Evolutionary conservation across 1,140 invertebrate genomes (phyloP).

Genomic region (Megalopta genalis): DNA sequence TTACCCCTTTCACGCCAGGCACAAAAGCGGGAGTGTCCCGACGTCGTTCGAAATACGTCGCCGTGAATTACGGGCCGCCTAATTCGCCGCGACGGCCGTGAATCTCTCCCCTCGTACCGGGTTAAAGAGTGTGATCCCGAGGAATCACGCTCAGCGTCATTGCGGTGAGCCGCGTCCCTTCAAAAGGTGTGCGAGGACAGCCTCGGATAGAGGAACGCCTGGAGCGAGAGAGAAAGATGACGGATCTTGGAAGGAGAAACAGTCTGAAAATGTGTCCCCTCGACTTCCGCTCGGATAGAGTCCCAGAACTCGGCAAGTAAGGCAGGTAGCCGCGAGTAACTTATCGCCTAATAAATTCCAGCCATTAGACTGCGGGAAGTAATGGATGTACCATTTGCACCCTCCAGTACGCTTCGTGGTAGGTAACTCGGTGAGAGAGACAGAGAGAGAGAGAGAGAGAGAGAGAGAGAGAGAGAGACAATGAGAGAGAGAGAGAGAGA

Average conservation of each 20-base stretch:
- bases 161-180: conserved; percentile 50
- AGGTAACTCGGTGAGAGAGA: conserved; percentile 26
- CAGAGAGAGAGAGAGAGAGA: neutral
- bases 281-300: conserved; percentile 59
- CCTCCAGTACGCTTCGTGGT: conserved; percentile 58
- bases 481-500: neutral
- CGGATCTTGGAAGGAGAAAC: conserved; percentile 10
- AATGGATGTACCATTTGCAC: conserved; percentile 73
- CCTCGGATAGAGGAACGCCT: too few relatives aligned
- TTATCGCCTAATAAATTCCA: conserved; percentile 75
- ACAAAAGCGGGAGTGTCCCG: too few relatives aligned
- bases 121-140: conserved; percentile 47
- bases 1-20: neutral
- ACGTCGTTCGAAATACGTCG: conserved; percentile 14
- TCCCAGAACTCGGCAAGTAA: conserved; percentile 64
- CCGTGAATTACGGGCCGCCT: conserved; percentile 18
- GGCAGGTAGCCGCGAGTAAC: conserved; percentile 65
- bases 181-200: neutral
- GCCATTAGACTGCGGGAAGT: conserved; percentile 73
- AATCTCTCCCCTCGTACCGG: conserved; percentile 38
- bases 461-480: neutral
- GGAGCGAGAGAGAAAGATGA: conserved; percentile 2
- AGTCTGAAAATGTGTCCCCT: conserved; percentile 60
- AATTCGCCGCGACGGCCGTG: conserved; percentile 40
- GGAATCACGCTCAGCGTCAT: conserved; percentile 53